Conservation (phyloP, 2,113 vertebrate genomes). For the Rhinopithecus roxellana region DNA sequence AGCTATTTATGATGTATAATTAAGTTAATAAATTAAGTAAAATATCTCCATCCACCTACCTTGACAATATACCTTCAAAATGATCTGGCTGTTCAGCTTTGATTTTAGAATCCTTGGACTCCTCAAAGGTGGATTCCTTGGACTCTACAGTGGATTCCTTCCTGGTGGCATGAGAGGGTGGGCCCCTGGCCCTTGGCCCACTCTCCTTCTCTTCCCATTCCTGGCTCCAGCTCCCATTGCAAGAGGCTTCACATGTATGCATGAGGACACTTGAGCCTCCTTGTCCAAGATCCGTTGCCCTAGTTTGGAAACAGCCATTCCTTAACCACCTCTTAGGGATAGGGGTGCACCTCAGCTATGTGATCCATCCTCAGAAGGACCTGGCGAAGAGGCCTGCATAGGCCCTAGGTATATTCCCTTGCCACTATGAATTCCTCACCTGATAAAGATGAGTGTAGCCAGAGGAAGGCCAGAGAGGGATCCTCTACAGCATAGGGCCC, state of each 20-base stretch:
- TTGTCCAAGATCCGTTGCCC: neutral
- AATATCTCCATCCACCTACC: neutral
- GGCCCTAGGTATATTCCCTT: neutral
- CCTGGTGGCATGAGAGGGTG: neutral
- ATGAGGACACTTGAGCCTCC: neutral
- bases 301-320: neutral
- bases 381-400: neutral
- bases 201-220: neutral
- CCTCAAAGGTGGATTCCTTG: neutral
- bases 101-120: neutral
- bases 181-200: neutral
- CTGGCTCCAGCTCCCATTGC: neutral
- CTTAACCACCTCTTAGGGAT: neutral
- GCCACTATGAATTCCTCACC: neutral
- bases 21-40: slow-evolving; percentile 26
- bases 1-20: slow-evolving; percentile 30
- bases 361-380: neutral
- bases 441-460: neutral
- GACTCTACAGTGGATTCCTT: neutral
- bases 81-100: slow-evolving; percentile 25
- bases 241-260: neutral
- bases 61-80: slow-evolving; percentile 11
- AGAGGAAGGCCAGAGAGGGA: neutral
- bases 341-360: neutral
- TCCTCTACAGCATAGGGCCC: neutral